Evolutionary conservation across 2,888 invertebrate genomes (phyloP).

Genomic region (Ernsta delagoae): DNA sequence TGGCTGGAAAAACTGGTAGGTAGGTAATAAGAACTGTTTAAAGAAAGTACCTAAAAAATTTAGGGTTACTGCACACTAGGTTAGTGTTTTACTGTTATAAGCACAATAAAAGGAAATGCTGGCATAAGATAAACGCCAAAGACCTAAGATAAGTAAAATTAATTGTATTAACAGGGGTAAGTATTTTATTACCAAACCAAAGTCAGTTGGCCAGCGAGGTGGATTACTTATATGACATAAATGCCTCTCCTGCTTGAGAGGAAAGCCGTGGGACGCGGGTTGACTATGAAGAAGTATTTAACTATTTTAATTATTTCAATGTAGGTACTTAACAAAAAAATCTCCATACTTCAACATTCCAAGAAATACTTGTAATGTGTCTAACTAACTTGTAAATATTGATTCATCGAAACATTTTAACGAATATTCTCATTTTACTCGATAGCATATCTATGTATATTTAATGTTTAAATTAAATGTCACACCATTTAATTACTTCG

Average conservation of each 20-base stretch:
- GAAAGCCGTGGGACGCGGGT: too few species aligned
- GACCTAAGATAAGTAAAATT: too few species aligned
- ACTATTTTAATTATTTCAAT: neutral
- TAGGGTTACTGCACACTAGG: constrained; percentile 14
- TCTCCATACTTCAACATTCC: constrained; percentile 74
- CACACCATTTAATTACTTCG: constrained; percentile 20
- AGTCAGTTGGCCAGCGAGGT: too few species aligned
- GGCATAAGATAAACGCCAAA: constrained; percentile 11
- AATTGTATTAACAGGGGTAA: neutral
- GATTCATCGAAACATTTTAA: constrained; percentile 54
- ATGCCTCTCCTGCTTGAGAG: too few species aligned
- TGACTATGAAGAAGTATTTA: too few species aligned
- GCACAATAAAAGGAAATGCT: constrained; percentile 15
- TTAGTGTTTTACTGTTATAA: constrained; percentile 8
- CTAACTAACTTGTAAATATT: constrained; percentile 60
- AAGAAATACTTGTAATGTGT: constrained; percentile 39
- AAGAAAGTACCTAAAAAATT: neutral
- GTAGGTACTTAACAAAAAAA: constrained; percentile 5
- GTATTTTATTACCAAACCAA: neutral
- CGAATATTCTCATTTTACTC: constrained; percentile 48
- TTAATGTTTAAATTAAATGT: constrained; percentile 40
- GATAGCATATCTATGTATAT: constrained; percentile 33
- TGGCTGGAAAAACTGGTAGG: too few species aligned
- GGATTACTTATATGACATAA: too few species aligned
- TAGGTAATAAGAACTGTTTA: too few species aligned